Evolutionary conservation across 1,140 invertebrate genomes (phyloP).

Genomic region (Triops cancriformis): DNA sequence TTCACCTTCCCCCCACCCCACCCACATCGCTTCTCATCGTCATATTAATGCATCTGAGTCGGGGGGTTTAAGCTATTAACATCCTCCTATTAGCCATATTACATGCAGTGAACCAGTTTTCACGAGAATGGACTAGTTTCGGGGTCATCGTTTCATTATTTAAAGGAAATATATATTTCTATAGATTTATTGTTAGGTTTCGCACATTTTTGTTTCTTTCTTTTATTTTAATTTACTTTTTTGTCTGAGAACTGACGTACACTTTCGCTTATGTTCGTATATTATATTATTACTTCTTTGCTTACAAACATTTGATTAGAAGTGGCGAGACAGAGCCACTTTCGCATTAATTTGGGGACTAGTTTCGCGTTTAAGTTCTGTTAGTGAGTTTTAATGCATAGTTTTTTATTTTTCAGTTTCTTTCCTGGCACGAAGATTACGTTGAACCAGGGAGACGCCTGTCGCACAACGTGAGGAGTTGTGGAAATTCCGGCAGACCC

Average conservation of each 20-base stretch:
- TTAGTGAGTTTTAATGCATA: neutral
- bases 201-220: too few relatives aligned
- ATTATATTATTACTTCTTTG: too few relatives aligned
- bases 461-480: neutral
- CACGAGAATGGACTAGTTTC: neutral
- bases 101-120: neutral
- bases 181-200: too few relatives aligned
- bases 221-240: too few relatives aligned
- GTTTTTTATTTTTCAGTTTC: neutral
- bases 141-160: too few relatives aligned
- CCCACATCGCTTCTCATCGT: neutral
- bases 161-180: neutral
- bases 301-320: too few relatives aligned
- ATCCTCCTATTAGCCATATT: neutral
- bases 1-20: neutral
- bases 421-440: neutral
- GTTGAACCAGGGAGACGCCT: neutral
- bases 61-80: neutral
- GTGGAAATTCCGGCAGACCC: neutral
- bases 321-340: too few relatives aligned
- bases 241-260: too few relatives aligned
- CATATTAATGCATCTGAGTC: neutral
- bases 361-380: too few relatives aligned
- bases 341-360: too few relatives aligned
- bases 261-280: too few relatives aligned